Percentiles rank a stretch among this genome's conserved stretches.
phyloP scores from a whole-genome alignment of 2,797 vertebrate species.

The Malacoraja senta region DNA sequence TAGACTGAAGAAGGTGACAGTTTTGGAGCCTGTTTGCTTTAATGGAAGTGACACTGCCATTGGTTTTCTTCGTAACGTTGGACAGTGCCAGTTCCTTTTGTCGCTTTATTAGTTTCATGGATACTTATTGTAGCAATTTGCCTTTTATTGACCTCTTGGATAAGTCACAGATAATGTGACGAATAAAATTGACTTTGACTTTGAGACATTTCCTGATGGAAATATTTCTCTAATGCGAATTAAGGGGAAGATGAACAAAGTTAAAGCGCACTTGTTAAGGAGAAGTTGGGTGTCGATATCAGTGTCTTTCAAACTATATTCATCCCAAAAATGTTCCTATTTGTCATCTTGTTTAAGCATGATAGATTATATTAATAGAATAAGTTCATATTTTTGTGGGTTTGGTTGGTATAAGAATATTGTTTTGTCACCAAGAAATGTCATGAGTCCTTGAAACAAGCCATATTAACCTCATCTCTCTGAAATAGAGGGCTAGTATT shows the following conservation, averaged over 20 bases:
- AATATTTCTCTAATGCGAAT: neutral
- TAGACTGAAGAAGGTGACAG: neutral
- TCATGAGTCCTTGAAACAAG: neutral
- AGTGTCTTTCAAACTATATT: neutral
- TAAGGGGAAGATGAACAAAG: neutral
- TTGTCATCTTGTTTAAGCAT: neutral
- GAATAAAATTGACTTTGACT: too few relatives aligned
- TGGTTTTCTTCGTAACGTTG: neutral
- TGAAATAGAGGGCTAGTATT: neutral
- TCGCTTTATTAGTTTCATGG: conserved; percentile 8
- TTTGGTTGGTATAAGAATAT: neutral
- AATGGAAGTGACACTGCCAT: neutral
- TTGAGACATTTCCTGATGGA: neutral
- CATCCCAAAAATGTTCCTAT: neutral
- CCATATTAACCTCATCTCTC: neutral
- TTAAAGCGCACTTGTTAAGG: neutral
- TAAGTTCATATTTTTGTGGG: neutral
- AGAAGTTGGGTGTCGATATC: neutral
- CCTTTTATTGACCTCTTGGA: neutral
- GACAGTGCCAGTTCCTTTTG: neutral
- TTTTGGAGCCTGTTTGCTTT: neutral
- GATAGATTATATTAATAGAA: neutral
- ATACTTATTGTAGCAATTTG: neutral
- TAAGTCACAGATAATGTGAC: neutral
- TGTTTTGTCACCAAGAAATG: neutral